These are phyloP conservation scores for Drosophila equinoxialis DNA, from an alignment of 1,140 invertebrate genomes.

Conservation along the genomic window DNA sequence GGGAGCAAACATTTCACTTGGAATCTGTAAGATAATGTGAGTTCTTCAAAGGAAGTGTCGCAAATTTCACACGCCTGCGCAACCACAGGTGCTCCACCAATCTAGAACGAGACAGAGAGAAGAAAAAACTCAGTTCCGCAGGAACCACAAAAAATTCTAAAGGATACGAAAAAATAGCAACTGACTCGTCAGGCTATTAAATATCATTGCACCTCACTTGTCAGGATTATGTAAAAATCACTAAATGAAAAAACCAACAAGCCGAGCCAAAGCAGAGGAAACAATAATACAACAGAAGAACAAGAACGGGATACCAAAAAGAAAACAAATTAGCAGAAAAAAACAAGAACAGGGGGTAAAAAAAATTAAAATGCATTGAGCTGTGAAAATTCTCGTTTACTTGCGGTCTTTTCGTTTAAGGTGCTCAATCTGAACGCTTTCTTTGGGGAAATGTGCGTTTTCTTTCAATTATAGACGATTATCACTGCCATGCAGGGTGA, in stretches of 20 bases:
- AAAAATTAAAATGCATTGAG: slow-evolving; percentile 78
- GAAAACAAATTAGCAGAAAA: slow-evolving; percentile 50
- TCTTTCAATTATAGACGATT: not conserved
- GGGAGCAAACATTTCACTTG: slow-evolving; percentile 86
- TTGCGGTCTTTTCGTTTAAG: slow-evolving; percentile 73
- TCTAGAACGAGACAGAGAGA: not conserved
- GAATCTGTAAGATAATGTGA: slow-evolving; percentile 28
- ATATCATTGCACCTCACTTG: slow-evolving; percentile 52
- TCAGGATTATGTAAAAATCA: slow-evolving; percentile 58
- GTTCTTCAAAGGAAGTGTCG: slow-evolving; percentile 48
- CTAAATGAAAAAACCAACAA: slow-evolving; percentile 49
- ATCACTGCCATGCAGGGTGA: too few relatives aligned
- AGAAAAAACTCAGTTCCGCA: slow-evolving; percentile 70
- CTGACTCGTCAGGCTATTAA: slow-evolving; percentile 49
- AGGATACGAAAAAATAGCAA: slow-evolving; percentile 50
- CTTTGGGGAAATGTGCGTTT: not conserved
- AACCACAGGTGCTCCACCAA: slow-evolving; percentile 56
- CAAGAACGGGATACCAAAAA: slow-evolving; percentile 7
- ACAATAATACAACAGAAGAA: slow-evolving; percentile 37
- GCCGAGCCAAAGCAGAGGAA: slow-evolving; percentile 8
- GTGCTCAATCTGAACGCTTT: slow-evolving; percentile 10
- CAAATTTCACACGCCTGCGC: slow-evolving; percentile 61
- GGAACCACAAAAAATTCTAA: slow-evolving; percentile 63
- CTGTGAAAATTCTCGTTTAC: slow-evolving; percentile 72
- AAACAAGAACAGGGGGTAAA: slow-evolving; percentile 37